A percentile compares a stretch with the other conserved stretches of the same genome.
Evolutionary conservation across 2,113 vertebrate genomes (phyloP).

Genomic region (Neodon shergylaensis): DNA sequence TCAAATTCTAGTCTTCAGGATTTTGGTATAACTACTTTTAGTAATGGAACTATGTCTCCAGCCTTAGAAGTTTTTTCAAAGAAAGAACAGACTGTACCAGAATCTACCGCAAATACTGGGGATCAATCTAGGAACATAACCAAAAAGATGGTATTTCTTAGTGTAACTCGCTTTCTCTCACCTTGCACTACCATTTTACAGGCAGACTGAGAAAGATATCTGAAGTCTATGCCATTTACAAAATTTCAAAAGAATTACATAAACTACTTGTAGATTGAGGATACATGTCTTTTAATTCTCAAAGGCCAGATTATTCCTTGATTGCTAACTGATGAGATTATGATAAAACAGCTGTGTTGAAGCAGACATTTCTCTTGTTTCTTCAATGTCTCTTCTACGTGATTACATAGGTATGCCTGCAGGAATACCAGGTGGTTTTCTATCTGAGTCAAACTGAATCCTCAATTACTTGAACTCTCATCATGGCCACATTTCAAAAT

Average conservation of each 20-base stretch:
- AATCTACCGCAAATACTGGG: not conserved
- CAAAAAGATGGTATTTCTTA: not conserved
- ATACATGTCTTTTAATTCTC: not conserved
- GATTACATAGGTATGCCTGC: too few relatives aligned
- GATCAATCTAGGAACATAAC: not conserved
- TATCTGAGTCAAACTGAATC: not conserved
- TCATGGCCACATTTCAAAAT: not conserved
- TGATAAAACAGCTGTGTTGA: fast-evolving
- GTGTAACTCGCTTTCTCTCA: not conserved
- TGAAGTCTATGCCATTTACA: not conserved
- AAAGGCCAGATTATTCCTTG: not conserved
- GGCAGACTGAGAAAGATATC: not conserved
- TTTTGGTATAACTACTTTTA: not conserved
- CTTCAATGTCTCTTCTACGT: not conserved
- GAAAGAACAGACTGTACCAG: not conserved
- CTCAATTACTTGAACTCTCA: not conserved
- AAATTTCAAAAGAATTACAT: not conserved
- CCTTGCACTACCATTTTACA: not conserved
- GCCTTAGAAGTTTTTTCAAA: not conserved
- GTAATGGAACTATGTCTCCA: not conserved
- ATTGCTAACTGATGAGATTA: too few relatives aligned
- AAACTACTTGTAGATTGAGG: not conserved
- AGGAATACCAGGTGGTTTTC: not conserved
- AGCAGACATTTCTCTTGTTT: fast-evolving
- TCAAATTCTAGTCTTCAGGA: not conserved